A percentile compares a stretch with the other conserved stretches of the same genome.
phyloP scores from a whole-genome alignment of 1,140 invertebrate genomes.

The Drosophila trapezifrons region DNA sequence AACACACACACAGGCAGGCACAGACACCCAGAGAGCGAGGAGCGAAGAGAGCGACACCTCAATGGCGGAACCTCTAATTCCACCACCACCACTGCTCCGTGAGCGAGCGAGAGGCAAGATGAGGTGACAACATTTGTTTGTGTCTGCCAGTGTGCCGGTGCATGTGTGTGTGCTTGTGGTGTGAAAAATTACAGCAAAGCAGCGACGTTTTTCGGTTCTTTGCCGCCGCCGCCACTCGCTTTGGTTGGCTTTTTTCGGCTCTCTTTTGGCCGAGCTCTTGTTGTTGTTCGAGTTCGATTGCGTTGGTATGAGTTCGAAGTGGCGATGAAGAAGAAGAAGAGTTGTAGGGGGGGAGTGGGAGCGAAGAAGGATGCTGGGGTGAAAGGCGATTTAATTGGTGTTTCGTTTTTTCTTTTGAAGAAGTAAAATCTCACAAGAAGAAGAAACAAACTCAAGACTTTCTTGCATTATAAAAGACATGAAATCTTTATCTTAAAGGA shows the following conservation, averaged over 20 bases:
- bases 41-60: constrained; percentile 61
- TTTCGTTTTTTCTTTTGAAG: neutral
- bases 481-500: neutral
- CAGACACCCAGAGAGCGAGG: constrained; percentile 37
- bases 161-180: constrained; percentile 44
- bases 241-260: constrained; percentile 38
- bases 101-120: constrained; percentile 29
- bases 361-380: constrained; percentile 26
- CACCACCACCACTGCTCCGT: constrained; percentile 32
- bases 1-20: constrained; percentile 58
- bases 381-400: constrained; percentile 57
- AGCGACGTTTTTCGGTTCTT: constrained; percentile 51
- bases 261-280: constrained; percentile 24
- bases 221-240: constrained; percentile 13
- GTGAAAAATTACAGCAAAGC: constrained; percentile 80
- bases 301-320: constrained; percentile 28
- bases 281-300: constrained; percentile 20
- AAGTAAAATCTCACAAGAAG: neutral
- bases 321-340: neutral
- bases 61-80: constrained; percentile 71
- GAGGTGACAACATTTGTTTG: constrained; percentile 41
- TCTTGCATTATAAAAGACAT: neutral
- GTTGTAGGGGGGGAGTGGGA: constrained; percentile 10
- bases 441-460: neutral
- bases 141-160: constrained; percentile 6